These are phyloP conservation scores for Dicaeum eximium DNA, from an alignment of 2,113 vertebrate species.

Conservation along the genomic window DNA sequence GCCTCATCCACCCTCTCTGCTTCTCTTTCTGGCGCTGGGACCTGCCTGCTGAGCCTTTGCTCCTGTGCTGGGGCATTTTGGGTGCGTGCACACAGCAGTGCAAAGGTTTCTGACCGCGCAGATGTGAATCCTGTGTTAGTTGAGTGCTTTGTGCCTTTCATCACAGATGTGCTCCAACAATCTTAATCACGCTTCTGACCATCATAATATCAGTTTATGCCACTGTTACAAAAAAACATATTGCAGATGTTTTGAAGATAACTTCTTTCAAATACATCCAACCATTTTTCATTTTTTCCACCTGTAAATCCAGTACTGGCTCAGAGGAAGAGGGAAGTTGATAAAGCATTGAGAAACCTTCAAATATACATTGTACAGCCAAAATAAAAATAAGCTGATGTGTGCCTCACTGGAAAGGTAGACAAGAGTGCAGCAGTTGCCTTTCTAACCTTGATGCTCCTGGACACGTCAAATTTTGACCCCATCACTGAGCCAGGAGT, in stretches of 20 bases:
- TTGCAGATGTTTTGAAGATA: background rate
- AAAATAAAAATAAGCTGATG: background rate
- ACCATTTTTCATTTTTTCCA: background rate
- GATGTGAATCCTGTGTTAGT: background rate
- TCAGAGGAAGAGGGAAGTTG: background rate
- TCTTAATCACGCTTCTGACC: background rate
- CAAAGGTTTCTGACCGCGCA: background rate
- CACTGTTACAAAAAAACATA: background rate
- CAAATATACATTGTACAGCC: background rate
- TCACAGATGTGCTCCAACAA: background rate
- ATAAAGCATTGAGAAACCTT: background rate
- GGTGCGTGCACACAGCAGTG: rapidly evolving
- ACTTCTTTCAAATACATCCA: background rate
- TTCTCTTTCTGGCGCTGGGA: background rate
- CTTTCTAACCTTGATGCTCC: background rate
- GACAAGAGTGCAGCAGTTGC: background rate
- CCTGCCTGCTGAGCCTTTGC: background rate
- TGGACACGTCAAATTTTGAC: background rate
- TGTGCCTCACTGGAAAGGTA: background rate
- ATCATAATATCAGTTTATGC: background rate
- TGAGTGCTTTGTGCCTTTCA: background rate
- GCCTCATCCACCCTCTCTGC: background rate
- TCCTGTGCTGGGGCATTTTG: background rate
- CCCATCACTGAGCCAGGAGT: background rate
- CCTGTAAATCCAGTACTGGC: background rate